These are phyloP conservation scores for Phorcus lineatus DNA, from an alignment of 2,888 invertebrate species.

Conservation along the genomic window DNA sequence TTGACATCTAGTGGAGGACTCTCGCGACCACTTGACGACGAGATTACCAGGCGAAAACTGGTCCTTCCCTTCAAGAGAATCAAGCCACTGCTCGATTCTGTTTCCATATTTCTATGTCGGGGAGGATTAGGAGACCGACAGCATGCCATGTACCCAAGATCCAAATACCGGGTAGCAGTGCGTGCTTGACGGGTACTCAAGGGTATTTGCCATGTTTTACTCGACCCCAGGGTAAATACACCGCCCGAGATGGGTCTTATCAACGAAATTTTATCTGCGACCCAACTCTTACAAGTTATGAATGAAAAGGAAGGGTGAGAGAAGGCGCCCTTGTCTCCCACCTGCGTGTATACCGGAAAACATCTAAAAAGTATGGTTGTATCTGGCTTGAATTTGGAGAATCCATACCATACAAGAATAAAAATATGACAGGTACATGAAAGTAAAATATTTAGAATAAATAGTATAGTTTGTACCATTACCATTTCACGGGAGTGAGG, in stretches of 20 bases:
- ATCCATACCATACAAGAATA: no score
- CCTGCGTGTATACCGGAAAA: conserved; percentile 1
- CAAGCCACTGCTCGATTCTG: neutral
- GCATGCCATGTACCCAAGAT: neutral
- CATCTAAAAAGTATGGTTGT: neutral
- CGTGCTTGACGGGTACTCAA: neutral
- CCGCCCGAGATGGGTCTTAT: conserved; percentile 15
- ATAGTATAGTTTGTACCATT: no score
- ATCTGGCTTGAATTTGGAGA: no score
- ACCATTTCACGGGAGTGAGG: no score
- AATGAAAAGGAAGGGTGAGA: neutral
- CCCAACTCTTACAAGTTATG: neutral
- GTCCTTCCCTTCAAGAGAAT: neutral
- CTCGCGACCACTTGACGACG: neutral
- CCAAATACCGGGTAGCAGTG: neutral
- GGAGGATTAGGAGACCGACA: neutral
- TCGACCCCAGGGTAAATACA: conserved; percentile 17
- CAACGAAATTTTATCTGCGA: conserved; percentile 14
- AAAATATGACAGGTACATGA: no score
- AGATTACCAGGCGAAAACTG: neutral
- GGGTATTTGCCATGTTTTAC: conserved; percentile 16
- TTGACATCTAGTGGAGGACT: neutral
- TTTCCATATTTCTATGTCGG: neutral
- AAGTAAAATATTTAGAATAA: no score
- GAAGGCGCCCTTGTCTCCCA: neutral